phyloP scores from a whole-genome alignment of 1,140 invertebrate genomes.

The Lordiphosa collinella region DNA sequence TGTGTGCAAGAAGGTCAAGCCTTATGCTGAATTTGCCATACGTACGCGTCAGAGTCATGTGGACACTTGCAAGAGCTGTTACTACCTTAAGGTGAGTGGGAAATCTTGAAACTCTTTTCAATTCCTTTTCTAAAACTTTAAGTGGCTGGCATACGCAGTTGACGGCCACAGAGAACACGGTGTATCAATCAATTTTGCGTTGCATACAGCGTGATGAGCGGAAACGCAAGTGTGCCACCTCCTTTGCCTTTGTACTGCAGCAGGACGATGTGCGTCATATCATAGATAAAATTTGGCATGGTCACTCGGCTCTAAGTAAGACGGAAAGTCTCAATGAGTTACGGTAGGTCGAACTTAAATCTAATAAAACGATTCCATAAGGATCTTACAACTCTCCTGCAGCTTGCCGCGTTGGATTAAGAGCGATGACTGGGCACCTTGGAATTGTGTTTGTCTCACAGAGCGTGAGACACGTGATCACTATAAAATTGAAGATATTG shows the following conservation, averaged over 20 bases:
- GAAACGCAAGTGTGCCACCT: slow-evolving; percentile 79
- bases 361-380: not conserved
- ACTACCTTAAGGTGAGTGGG: slow-evolving; percentile 63
- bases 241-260: slow-evolving; percentile 82
- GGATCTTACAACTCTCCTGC: not conserved
- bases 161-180: slow-evolving; percentile 61
- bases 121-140: not conserved
- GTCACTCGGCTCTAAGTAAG: slow-evolving; percentile 83
- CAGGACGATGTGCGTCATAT: slow-evolving; percentile 82
- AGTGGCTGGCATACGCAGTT: slow-evolving; percentile 24
- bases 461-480: slow-evolving; percentile 82
- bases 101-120: not conserved
- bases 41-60: slow-evolving; percentile 68
- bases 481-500: slow-evolving; percentile 78
- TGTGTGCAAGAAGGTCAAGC: slow-evolving; percentile 72
- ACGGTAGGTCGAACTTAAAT: slow-evolving; percentile 42
- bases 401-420: slow-evolving; percentile 81
- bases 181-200: slow-evolving; percentile 81
- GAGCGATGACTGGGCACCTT: slow-evolving; percentile 83
- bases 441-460: slow-evolving; percentile 85
- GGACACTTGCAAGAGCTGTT: slow-evolving; percentile 75
- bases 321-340: slow-evolving; percentile 81
- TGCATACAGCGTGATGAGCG: slow-evolving; percentile 82
- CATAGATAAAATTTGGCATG: slow-evolving; percentile 84
- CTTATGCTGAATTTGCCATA: slow-evolving; percentile 57